These are phyloP conservation scores for Neoniphon sammara DNA, from an alignment of 2,797 vertebrate genomes.

Conservation along the genomic window DNA sequence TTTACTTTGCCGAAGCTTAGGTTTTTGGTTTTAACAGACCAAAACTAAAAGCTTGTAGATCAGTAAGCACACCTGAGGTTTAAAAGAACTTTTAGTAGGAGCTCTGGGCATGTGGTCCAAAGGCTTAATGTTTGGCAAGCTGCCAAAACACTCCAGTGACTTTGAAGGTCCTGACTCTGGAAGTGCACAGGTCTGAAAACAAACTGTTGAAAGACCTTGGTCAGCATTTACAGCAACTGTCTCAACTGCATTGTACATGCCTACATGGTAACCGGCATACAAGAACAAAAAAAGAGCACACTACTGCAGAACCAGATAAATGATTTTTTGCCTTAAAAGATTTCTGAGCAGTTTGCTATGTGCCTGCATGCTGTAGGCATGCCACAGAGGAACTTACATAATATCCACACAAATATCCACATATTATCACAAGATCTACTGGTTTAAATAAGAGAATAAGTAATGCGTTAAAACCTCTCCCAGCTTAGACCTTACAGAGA, in stretches of 20 bases:
- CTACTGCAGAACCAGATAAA: slow-evolving; percentile 30
- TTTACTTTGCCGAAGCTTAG: slow-evolving; percentile 4
- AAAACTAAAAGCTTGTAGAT: slow-evolving; percentile 2
- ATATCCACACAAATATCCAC: slow-evolving; percentile 41
- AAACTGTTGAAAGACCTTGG: slow-evolving; percentile 23
- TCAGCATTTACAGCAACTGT: slow-evolving; percentile 21
- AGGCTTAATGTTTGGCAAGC: slow-evolving; percentile 20
- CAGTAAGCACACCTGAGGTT: slow-evolving; percentile 62
- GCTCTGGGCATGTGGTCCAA: slow-evolving; percentile 41
- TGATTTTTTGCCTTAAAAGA: slow-evolving; percentile 17
- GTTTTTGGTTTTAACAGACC: not conserved
- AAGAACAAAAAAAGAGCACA: slow-evolving; percentile 10
- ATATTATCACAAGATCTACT: slow-evolving; percentile 44
- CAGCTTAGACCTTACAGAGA: slow-evolving; percentile 25
- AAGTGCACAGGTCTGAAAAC: slow-evolving; percentile 7
- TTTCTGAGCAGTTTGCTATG: slow-evolving; percentile 37
- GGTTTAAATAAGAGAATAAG: slow-evolving; percentile 41
- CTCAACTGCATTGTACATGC: slow-evolving; percentile 48
- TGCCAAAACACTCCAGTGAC: slow-evolving; percentile 26
- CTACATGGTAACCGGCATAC: slow-evolving; percentile 30
- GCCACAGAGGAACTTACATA: slow-evolving; percentile 37
- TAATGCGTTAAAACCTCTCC: slow-evolving; percentile 42
- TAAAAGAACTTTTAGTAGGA: slow-evolving; percentile 44
- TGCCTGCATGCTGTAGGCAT: slow-evolving; percentile 34
- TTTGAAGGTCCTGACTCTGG: slow-evolving; percentile 16